Base-by-base conservation (phyloP, 1,140 invertebrate genomes). In the Whitmania pigra region DNA sequence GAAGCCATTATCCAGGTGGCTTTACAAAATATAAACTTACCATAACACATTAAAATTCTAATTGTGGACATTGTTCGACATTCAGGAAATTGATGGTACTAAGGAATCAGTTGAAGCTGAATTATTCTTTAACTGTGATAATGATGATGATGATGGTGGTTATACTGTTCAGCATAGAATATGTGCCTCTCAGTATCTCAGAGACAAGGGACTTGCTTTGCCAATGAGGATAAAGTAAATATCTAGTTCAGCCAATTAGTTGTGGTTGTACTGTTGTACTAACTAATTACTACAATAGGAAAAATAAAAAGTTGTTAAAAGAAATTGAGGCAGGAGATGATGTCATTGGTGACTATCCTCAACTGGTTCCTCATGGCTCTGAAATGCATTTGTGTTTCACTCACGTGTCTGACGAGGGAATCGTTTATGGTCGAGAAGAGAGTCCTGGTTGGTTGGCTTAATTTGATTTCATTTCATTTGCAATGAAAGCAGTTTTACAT, bases 351-450 rank as follows among this genome's bases (percentile, higher is more conserved):
- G 57, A 17, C 11, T 31, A 22, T 63, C 57, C 57, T 13, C 57
- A 13, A 13, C 22, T 13, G 7, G 57, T 20, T 63, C 57, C 29
- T 63, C 22, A 15, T n/a, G 57, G 20, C 6, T 22, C 22, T 0
- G 57, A 63, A 63, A 63, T 63, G 29, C 22, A 22, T 17, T 22
- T 63, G 22, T 63, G 22, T 25, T 63, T 63, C 57, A 63, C 57
- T 31, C 57, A 63, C 29, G 2, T 63, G 11, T 22, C 22, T 17
- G 57, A 63, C 29, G 57, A 63, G 29, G 57, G 57, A 15, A 63
- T 31, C 6, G 11, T 63, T 20, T 31, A 63, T 15, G 22, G 22
- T 18, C 57, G 22, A 31, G 57, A 22, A 13, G 7, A 15, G 22
- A 25, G 11, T 11, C 9, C 15, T 2, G 57, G 57, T 63, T 2